Evolutionary conservation across 2,797 vertebrate genomes (phyloP).

Genomic region (Petrocephalus schoutedeni): DNA sequence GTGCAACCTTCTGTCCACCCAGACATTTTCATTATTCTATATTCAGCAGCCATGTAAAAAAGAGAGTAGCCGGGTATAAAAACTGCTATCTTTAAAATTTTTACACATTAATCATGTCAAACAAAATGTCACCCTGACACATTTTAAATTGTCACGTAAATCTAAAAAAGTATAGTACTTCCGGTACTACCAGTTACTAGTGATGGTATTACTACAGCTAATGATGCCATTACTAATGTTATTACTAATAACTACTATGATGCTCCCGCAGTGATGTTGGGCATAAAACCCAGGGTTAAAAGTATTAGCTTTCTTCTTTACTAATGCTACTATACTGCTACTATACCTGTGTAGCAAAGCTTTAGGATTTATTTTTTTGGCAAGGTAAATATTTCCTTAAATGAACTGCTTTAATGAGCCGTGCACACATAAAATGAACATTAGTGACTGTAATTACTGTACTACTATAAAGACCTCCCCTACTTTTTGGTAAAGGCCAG

Average conservation of each 20-base stretch:
- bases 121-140: background rate
- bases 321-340: background rate
- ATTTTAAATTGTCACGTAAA: background rate
- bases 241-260: background rate
- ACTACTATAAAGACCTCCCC: background rate
- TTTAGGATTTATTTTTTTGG: background rate
- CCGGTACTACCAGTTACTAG: background rate
- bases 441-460: background rate
- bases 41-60: background rate
- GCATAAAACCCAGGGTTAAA: background rate
- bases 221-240: background rate
- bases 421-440: background rate
- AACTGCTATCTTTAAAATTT: background rate
- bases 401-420: background rate
- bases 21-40: background rate
- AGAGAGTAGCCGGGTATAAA: background rate
- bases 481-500: background rate
- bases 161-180: background rate
- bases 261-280: background rate
- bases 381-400: background rate
- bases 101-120: background rate
- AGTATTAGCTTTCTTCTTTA: background rate
- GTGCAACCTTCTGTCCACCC: background rate
- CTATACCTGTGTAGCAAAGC: background rate
- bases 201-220: background rate